phyloP scores from a whole-genome alignment of 1,140 invertebrate genomes.

The Caerostris extrusa region DNA sequence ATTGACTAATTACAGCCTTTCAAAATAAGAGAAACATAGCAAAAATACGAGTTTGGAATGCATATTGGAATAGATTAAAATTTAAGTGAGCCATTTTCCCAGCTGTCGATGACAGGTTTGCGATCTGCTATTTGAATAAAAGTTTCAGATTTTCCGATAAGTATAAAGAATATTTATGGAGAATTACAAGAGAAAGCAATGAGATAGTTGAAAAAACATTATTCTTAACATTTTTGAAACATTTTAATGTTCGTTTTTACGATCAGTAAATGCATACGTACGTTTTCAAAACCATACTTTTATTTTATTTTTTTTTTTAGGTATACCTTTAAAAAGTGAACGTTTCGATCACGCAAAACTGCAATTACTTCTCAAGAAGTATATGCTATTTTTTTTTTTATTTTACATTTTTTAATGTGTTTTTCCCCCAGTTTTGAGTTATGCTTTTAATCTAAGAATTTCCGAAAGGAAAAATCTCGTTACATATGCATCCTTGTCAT shows the following conservation, averaged over 20 bases:
- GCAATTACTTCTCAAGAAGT: slow-evolving; percentile 22
- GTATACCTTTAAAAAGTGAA: neutral
- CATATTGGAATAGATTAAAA: neutral
- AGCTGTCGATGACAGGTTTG: neutral
- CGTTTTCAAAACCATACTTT: neutral
- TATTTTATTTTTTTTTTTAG: neutral
- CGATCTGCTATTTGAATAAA: slow-evolving; percentile 30
- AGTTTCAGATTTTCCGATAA: slow-evolving; percentile 28
- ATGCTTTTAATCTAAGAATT: slow-evolving; percentile 46
- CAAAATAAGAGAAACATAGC: neutral
- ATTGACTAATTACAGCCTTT: neutral
- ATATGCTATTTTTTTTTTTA: slow-evolving; percentile 4
- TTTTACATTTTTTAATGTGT: slow-evolving; percentile 7
- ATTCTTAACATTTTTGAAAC: slow-evolving; percentile 19
- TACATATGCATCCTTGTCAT: slow-evolving; percentile 26
- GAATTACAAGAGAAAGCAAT: neutral
- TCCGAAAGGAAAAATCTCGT: slow-evolving; percentile 18
- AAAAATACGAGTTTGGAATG: neutral
- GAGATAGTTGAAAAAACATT: neutral
- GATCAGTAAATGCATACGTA: neutral
- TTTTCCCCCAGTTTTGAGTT: slow-evolving; percentile 23
- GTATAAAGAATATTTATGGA: neutral
- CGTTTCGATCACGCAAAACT: neutral
- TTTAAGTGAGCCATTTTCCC: neutral
- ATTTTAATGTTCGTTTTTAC: neutral